Conservation (phyloP, 2,888 invertebrate species). For the Polymixis flavicincta region DNA sequence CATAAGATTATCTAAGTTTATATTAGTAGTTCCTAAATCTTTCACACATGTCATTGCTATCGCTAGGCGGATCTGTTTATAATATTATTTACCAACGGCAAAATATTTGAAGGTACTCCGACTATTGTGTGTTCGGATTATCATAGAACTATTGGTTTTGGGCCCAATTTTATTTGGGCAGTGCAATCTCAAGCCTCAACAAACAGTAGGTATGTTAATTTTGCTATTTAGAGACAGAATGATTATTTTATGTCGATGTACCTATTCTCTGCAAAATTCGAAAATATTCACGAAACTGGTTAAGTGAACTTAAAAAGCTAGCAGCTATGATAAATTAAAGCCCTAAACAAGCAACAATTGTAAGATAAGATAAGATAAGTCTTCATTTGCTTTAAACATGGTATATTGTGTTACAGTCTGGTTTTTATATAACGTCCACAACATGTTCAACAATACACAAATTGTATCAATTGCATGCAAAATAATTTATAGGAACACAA, state of each 20-base stretch:
- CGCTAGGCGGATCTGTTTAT: no score
- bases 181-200: not conserved
- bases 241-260: not conserved
- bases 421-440: no score
- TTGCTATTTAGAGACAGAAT: not conserved
- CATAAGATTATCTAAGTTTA: no score
- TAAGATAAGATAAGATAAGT: no score
- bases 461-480: no score
- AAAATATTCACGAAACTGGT: not conserved
- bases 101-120: not conserved
- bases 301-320: not conserved
- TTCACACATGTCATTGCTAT: no score
- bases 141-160: slow-evolving; percentile 4
- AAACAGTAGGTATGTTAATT: not conserved
- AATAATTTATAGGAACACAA: no score
- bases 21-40: no score
- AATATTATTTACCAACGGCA: not conserved
- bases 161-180: not conserved
- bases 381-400: no score
- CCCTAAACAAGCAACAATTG: not conserved
- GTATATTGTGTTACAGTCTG: no score
- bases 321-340: not conserved
- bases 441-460: no score
- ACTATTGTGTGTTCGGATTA: slow-evolving; percentile 4
- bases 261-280: no score